phyloP scores from a whole-genome alignment of 2,113 vertebrate genomes.

The Erythrocercus mccallii region DNA sequence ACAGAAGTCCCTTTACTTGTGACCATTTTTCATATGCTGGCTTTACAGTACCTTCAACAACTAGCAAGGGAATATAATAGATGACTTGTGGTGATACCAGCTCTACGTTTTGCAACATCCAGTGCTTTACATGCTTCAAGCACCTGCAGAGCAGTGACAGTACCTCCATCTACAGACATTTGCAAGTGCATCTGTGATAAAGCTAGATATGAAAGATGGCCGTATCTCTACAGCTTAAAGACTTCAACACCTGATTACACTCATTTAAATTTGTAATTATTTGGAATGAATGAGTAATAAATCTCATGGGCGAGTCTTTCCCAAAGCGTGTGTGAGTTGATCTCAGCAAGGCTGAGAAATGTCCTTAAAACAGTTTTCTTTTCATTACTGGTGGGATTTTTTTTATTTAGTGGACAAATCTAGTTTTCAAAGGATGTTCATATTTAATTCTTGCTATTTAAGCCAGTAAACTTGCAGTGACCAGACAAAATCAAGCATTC shows the following conservation, averaged over 20 bases:
- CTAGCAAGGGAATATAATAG: background rate
- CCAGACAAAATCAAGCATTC: background rate
- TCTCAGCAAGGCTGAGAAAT: background rate
- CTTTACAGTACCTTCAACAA: background rate
- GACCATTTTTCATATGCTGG: background rate
- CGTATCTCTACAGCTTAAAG: background rate
- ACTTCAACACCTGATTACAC: background rate
- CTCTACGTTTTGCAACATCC: background rate
- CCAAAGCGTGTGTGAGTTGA: background rate
- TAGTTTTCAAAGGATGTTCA: background rate
- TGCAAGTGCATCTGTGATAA: background rate
- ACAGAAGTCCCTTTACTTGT: background rate
- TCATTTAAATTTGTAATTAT: background rate
- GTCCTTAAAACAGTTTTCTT: background rate
- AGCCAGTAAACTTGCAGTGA: slow-evolving; percentile 2
- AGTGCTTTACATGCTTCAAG: background rate
- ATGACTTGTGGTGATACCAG: background rate
- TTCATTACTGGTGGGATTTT: background rate
- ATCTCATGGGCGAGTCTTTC: background rate
- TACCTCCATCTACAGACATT: background rate
- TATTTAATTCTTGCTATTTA: background rate
- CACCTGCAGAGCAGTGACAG: background rate
- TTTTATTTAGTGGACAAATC: background rate
- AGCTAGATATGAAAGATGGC: background rate
- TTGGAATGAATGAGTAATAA: slow-evolving; percentile 22